Base-by-base conservation (phyloP, 2,888 invertebrate species). In the Stenoptilia bipunctidactyla region DNA sequence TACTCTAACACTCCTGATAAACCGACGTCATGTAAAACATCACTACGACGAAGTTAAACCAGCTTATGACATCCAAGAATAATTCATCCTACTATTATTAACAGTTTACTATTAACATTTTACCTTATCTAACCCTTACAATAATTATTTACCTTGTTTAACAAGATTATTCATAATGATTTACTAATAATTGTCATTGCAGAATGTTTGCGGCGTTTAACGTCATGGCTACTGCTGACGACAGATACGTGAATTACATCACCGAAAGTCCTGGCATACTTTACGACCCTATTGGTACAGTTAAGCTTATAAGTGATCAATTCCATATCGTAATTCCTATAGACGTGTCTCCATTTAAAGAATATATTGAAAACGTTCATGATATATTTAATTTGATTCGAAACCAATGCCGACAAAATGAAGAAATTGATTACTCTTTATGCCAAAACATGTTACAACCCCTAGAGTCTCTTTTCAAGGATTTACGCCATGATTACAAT, bases 291-390 rank as follows among this genome's bases (percentile, higher is more conserved):
- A n/a, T 48, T 14, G 48, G 51, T 3, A 40, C 40, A 15, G 13
- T 48, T 1, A 53, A 45, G 46, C 36, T 49, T 5, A 40, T 36
- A 5, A 42, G 40, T 27, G 44, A 37, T 5, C 34, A 45, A 10
- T 13, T 51, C 6, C 20, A 45, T n/a, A 20, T 47, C 3, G 2
- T 49, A 10, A 42, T 45, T 13, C 51, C 48, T 0, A 2, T 48
- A n/a, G 51, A 51, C 25, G 44, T 51, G 2, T 45, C 46, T 0
- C 40, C 42, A 30, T 30, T 51, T n/a, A 37, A 40, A 14, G 41
- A 44, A 1, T 51, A 51, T 35, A 44, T 53, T 15, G 13, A 43
- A 20, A 51, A 52, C 27, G 38, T 53, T n/a, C 41, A 49, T 2
- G 8, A n/a, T 6, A 39, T 44, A 3, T 27, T 55, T 36, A 40